Evolutionary conservation across 92 coral and sea anemone species (phyloP).

Genomic region (Paramuricea clavata): DNA sequence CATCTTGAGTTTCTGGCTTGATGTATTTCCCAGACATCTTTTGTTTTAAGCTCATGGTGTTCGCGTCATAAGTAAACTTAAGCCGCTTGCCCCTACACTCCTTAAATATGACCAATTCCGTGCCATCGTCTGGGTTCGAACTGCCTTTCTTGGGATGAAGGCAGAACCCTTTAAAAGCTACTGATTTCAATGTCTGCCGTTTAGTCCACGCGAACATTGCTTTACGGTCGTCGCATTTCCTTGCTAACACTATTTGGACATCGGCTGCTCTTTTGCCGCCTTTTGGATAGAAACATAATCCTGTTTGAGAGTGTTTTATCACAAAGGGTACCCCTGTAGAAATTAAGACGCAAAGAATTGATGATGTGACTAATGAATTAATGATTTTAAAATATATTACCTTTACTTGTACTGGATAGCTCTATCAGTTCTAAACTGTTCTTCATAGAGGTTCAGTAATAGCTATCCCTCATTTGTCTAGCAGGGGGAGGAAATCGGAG

Average conservation of each 20-base stretch:
- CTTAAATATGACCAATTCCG: conserved; percentile 7
- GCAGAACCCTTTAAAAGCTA: conserved; percentile 7
- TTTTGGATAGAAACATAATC: not conserved
- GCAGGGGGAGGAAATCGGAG: no score
- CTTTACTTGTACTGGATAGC: no score
- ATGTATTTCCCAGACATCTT: not conserved
- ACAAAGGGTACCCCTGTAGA: not conserved
- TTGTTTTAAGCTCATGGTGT: not conserved
- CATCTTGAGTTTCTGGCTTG: not conserved
- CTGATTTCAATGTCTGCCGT: not conserved
- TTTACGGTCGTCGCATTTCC: conserved; percentile 1
- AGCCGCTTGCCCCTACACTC: not conserved
- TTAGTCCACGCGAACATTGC: conserved; percentile 20
- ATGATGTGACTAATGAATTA: not conserved
- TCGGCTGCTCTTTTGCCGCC: not conserved
- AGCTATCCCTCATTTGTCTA: no score
- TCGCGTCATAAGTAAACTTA: not conserved
- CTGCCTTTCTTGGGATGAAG: not conserved
- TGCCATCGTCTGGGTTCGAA: not conserved
- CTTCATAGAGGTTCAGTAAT: no score
- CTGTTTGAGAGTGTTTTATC: not conserved
- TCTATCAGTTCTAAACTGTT: no score
- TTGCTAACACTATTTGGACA: conserved; percentile 4
- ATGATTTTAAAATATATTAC: no score
- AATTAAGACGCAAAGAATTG: no score